Conservation (phyloP, 2,113 vertebrate genomes). For the Pagrus major region DNA sequence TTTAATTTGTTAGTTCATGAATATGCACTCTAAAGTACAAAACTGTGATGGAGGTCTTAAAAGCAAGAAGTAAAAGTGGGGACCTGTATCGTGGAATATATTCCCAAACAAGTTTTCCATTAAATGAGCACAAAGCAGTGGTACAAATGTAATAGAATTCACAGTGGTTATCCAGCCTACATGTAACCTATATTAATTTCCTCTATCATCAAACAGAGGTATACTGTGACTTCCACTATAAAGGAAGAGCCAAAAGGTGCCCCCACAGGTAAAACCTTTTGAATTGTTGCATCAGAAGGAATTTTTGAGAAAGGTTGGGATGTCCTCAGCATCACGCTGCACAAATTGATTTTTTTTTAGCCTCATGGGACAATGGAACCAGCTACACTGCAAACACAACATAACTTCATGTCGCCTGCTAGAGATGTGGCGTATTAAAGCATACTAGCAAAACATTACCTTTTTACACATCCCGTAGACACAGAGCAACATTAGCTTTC, state of each 20-base stretch:
- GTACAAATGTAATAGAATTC: background rate
- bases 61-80: background rate
- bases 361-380: background rate
- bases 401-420: background rate
- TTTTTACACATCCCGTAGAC: background rate
- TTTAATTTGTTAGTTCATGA: background rate
- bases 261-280: background rate
- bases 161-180: background rate
- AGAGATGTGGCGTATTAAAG: background rate
- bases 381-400: background rate
- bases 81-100: background rate
- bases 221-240: background rate
- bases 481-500: background rate
- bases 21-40: background rate
- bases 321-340: background rate
- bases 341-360: background rate
- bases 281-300: background rate
- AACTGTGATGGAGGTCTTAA: background rate
- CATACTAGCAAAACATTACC: background rate
- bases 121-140: background rate
- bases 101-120: background rate
- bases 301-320: background rate
- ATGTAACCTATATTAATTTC: background rate
- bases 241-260: background rate
- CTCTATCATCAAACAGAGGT: background rate